Percentiles rank a stretch among this genome's conserved stretches.
These are phyloP conservation scores for Macrobrachium rosenbergii DNA, from an alignment of 1,140 invertebrate genomes.

Conservation along the genomic window DNA sequence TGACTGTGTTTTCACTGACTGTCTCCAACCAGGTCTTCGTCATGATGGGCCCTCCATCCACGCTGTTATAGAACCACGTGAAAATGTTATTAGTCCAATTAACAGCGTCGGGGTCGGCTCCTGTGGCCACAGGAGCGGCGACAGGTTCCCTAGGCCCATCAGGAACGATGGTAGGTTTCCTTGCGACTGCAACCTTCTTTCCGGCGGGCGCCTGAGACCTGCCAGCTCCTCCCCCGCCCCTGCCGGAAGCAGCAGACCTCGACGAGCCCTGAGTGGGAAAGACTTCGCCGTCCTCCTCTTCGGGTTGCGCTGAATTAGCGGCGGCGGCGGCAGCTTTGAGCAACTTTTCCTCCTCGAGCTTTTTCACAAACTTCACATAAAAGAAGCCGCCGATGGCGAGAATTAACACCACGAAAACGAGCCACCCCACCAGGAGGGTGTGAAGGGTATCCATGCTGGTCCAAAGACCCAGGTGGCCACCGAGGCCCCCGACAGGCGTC, in stretches of 20 bases:
- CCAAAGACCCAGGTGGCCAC: constrained; percentile 34
- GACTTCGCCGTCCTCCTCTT: neutral
- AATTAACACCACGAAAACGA: constrained; percentile 50
- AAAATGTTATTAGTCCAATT: constrained; percentile 54
- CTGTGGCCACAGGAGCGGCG: constrained; percentile 45
- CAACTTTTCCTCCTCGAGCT: constrained; percentile 9
- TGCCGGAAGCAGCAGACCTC: too few species aligned
- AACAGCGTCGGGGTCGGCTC: constrained; percentile 56
- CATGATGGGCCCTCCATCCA: constrained; percentile 44
- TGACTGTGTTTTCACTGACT: constrained; percentile 55
- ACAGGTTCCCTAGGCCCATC: constrained; percentile 26
- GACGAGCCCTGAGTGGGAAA: neutral
- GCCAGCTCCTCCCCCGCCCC: neutral
- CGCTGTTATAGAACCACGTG: constrained; percentile 56
- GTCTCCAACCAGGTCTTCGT: constrained; percentile 53
- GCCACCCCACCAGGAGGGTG: constrained; percentile 60
- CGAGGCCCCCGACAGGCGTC: constrained; percentile 36
- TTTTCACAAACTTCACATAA: constrained; percentile 53
- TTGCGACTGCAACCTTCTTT: neutral
- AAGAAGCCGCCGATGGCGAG: constrained; percentile 48
- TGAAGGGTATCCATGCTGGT: constrained; percentile 60
- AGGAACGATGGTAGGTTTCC: constrained; percentile 56
- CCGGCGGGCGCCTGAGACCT: neutral
- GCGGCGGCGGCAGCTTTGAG: neutral
- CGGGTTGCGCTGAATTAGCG: neutral